phyloP scores from a whole-genome alignment of 2,113 vertebrate species.

The Prinia subflava region DNA sequence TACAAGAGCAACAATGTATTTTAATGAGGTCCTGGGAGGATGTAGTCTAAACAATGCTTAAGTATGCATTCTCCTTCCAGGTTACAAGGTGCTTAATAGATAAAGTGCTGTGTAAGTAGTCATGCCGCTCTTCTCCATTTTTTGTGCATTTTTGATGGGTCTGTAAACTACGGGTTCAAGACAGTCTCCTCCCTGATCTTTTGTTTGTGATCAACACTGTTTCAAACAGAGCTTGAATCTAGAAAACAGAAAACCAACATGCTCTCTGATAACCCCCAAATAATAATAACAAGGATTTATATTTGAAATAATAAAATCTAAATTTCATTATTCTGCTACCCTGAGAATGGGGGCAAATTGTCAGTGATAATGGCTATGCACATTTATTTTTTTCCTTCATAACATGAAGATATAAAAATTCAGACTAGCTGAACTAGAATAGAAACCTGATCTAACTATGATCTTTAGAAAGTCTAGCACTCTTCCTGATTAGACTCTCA shows the following conservation, averaged over 20 bases:
- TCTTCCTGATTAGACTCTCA: neutral
- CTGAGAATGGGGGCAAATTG: constrained; percentile 19
- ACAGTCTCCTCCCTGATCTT: neutral
- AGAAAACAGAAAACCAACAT: neutral
- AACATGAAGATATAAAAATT: constrained; percentile 25
- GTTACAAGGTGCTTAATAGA: constrained; percentile 3
- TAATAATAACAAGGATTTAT: neutral
- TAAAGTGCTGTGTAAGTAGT: constrained; percentile 27
- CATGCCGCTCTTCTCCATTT: neutral
- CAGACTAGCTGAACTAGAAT: constrained; percentile 11
- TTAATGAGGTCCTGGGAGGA: neutral
- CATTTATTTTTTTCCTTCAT: neutral
- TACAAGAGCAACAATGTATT: neutral
- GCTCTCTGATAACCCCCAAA: neutral
- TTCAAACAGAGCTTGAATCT: neutral
- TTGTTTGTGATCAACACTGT: neutral
- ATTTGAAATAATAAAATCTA: neutral
- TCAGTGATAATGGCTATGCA: neutral
- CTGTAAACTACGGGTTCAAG: neutral
- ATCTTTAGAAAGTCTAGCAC: neutral
- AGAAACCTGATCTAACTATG: neutral
- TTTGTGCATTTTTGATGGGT: neutral
- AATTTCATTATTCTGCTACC: neutral
- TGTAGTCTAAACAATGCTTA: neutral
- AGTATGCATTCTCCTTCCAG: neutral